Conservation (phyloP, 2,888 invertebrate species). For the Ormyrus thymus region DNA sequence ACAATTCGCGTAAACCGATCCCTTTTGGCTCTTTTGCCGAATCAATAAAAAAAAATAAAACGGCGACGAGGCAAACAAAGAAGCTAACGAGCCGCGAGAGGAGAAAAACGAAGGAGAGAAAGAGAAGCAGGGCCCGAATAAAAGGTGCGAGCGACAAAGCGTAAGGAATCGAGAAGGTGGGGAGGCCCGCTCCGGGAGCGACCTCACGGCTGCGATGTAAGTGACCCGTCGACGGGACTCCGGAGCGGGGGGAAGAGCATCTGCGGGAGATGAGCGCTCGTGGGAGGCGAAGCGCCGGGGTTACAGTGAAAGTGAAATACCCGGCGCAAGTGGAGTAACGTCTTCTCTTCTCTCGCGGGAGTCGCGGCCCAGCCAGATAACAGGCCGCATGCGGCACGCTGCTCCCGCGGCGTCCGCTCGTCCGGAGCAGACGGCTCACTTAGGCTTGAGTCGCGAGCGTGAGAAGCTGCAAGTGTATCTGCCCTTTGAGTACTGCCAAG, state of each 20-base stretch:
- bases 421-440: neutral
- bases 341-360: constrained; percentile 61
- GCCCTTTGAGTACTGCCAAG: too few species aligned
- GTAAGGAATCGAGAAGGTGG: neutral
- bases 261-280: constrained; percentile 65
- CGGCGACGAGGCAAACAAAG: neutral
- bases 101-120: neutral
- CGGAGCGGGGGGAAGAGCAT: constrained; percentile 54
- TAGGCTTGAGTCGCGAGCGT: too few species aligned
- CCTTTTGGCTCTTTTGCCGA: too few species aligned
- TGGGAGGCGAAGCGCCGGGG: constrained; percentile 64
- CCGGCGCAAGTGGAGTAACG: constrained; percentile 70
- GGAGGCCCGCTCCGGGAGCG: constrained; percentile 58
- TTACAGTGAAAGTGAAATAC: constrained; percentile 72
- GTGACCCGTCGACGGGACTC: constrained; percentile 64
- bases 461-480: too few species aligned
- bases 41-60: neutral
- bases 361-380: constrained; percentile 42
- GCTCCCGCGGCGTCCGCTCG: too few species aligned
- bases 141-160: neutral
- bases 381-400: constrained; percentile 1
- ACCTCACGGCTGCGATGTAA: constrained; percentile 68
- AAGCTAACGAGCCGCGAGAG: neutral
- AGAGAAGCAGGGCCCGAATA: neutral
- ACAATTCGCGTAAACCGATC: too few species aligned